Conservation (phyloP, 2,113 vertebrate species). For the Petrocephalus microphthalmus region DNA sequence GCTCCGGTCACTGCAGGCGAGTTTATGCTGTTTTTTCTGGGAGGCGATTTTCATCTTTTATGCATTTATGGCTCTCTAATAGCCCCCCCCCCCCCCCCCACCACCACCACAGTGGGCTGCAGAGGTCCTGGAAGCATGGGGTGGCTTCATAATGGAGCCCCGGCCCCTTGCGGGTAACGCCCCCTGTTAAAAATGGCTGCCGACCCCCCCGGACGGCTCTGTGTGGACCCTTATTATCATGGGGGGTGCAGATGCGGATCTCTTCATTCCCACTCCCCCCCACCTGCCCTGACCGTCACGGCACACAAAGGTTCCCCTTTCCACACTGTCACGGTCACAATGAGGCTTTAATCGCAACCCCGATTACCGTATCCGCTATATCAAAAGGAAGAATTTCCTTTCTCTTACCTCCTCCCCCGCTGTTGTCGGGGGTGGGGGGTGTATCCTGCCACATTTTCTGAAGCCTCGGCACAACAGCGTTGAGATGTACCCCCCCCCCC, state of each 20-base stretch:
- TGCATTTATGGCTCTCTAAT: not conserved
- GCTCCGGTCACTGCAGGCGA: not conserved
- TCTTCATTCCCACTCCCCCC: constrained; percentile 42
- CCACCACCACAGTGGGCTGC: not conserved
- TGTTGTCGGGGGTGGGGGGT: not conserved
- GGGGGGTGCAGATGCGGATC: constrained; percentile 48
- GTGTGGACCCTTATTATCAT: constrained; percentile 51
- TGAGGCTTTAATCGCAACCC: constrained; percentile 58
- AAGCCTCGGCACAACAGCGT: constrained; percentile 21
- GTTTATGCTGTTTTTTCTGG: not conserved
- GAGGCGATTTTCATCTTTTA: not conserved
- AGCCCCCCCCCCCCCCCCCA: too few relatives aligned
- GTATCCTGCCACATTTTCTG: not conserved
- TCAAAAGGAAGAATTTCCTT: constrained; percentile 32
- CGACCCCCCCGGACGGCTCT: constrained; percentile 24
- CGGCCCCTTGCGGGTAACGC: not conserved
- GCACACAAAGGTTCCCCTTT: constrained; percentile 54
- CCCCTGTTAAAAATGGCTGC: not conserved
- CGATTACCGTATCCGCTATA: constrained; percentile 42
- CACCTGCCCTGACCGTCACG: constrained; percentile 45
- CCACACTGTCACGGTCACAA: constrained; percentile 50
- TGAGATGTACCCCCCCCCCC: not conserved
- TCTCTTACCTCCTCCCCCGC: constrained; percentile 13
- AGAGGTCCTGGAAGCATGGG: constrained; percentile 30
- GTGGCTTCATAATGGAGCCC: constrained; percentile 28